A percentile compares a stretch with the other conserved stretches of the same genome.
These are phyloP conservation scores for Pseudococcus longispinus DNA, from an alignment of 2,888 invertebrate species.

Conservation along the genomic window DNA sequence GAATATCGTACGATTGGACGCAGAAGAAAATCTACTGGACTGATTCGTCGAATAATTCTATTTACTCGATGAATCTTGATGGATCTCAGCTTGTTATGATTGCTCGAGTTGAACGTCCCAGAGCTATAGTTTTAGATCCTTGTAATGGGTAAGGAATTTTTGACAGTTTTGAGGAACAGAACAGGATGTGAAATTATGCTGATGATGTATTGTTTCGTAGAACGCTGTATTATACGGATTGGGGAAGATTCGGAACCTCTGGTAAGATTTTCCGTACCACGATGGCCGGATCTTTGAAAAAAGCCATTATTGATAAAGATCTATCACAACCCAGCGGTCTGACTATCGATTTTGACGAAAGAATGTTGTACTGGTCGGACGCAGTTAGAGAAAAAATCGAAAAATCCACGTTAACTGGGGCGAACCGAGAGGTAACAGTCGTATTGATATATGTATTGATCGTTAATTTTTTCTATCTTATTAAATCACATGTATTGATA, in stretches of 20 bases:
- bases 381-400: slow-evolving; percentile 96
- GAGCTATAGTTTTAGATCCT: slow-evolving; percentile 95
- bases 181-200: not conserved
- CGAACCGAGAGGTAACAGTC: slow-evolving; percentile 72
- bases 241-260: slow-evolving; percentile 91
- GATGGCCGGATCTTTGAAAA: slow-evolving; percentile 93
- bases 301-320: slow-evolving; percentile 86
- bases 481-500: not conserved
- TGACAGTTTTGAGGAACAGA: no score
- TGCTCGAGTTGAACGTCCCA: slow-evolving; percentile 87
- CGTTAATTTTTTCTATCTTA: not conserved
- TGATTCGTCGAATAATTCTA: slow-evolving; percentile 91
- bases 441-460: not conserved
- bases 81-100: slow-evolving; percentile 89
- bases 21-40: slow-evolving; percentile 98
- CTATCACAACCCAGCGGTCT: slow-evolving; percentile 94
- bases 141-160: slow-evolving; percentile 75
- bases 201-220: slow-evolving; percentile 60
- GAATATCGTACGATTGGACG: slow-evolving; percentile 97
- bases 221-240: slow-evolving; percentile 92
- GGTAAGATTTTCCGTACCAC: slow-evolving; percentile 94
- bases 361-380: slow-evolving; percentile 96
- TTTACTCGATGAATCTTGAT: slow-evolving; percentile 92
- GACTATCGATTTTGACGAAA: slow-evolving; percentile 93
- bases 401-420: slow-evolving; percentile 85